Percentiles rank a stretch among this genome's conserved stretches.
phyloP scores from a whole-genome alignment of 2,113 vertebrate genomes.

The Chauna torquata region DNA sequence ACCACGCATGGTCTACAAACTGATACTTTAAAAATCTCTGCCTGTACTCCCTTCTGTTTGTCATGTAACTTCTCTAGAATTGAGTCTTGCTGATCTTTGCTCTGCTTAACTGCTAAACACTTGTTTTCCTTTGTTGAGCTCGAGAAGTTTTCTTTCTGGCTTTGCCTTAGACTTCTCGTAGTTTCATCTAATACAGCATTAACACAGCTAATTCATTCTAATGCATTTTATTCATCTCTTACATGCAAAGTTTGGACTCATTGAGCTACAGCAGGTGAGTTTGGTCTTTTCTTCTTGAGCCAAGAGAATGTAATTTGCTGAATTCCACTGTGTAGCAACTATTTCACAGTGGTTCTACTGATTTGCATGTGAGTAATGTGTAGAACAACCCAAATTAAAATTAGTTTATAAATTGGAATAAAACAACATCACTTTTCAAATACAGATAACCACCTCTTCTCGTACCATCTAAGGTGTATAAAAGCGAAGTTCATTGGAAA shows the following conservation, averaged over 20 bases:
- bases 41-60: not conserved
- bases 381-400: not conserved
- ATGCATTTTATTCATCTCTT: not conserved
- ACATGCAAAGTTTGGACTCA: not conserved
- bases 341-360: not conserved
- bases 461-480: not conserved
- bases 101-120: not conserved
- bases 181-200: not conserved
- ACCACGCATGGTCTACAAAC: not conserved
- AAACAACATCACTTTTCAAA: not conserved
- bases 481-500: not conserved
- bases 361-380: not conserved
- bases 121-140: not conserved
- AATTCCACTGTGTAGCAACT: not conserved
- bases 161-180: not conserved
- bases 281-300: not conserved
- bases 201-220: not conserved
- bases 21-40: not conserved
- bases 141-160: not conserved
- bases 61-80: not conserved
- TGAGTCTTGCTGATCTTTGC: not conserved
- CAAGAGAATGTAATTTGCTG: not conserved
- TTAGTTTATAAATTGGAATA: not conserved
- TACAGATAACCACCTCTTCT: not conserved
- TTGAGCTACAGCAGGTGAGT: not conserved